phyloP scores from a whole-genome alignment of 2,113 vertebrate species.

The Dermatemys mawii region DNA sequence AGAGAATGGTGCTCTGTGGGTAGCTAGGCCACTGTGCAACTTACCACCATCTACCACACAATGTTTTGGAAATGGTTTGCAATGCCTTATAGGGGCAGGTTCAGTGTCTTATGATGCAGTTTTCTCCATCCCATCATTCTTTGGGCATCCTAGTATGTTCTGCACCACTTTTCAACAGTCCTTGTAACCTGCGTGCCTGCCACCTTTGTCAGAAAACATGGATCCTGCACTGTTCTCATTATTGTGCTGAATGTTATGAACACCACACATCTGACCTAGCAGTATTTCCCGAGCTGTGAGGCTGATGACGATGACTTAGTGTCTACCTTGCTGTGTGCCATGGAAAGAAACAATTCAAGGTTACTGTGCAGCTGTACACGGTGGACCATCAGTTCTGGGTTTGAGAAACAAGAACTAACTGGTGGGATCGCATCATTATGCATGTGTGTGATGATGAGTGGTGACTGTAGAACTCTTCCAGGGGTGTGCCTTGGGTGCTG shows the following conservation, averaged over 20 bases:
- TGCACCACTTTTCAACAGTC: background rate
- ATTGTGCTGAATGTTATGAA: background rate
- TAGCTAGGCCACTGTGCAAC: background rate
- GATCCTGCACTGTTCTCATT: background rate
- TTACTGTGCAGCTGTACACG: background rate
- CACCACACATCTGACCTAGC: background rate
- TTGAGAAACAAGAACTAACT: background rate
- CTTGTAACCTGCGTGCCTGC: background rate
- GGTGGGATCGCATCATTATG: background rate
- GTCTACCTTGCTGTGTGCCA: background rate
- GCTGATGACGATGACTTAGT: background rate
- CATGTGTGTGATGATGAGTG: background rate
- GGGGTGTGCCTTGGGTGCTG: no score
- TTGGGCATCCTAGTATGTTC: background rate
- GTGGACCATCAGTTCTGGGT: no score
- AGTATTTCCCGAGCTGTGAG: background rate
- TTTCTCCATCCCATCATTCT: background rate
- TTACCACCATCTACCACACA: background rate
- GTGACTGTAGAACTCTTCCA: background rate
- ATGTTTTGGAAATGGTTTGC: background rate
- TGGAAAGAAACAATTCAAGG: background rate
- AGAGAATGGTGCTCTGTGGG: background rate
- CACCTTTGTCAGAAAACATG: background rate
- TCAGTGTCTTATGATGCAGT: background rate
- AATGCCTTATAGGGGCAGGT: background rate